Base-by-base conservation (phyloP, 2,797 vertebrate species). In the Sciurus vulgaris region DNA sequence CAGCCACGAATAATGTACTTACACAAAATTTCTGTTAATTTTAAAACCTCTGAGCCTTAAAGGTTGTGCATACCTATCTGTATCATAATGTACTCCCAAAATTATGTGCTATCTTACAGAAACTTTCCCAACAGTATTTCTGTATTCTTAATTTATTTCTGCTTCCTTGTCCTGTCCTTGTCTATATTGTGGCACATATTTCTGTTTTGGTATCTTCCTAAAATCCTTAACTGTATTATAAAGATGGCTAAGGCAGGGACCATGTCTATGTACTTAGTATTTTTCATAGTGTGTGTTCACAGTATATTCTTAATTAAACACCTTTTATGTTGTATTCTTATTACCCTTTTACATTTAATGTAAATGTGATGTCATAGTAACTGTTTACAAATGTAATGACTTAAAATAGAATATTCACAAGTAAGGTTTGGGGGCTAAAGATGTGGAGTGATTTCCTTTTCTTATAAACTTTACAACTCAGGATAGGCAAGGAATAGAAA, bases 371-470 rank as follows among this genome's bases (percentile, higher is more conserved):
- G 79, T 74, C 14, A 61, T 93, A 77, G 63, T 77, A 38, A 38
- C 38, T 38, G 76, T 86, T 92, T 96, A 51, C 51, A 67, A 72
- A 59, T 89, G 41, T 61, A 74, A 72, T 63, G 33, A 63, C 35
- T 77, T 90, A 94, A 88, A 96, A 76, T 92, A 63, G 17, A 38
- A 56, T 35, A 67, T 18, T 92, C 81, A 17, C 9, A 73, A 24
- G 24, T 67, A 54, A 10, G 54, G 13, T 56, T 92, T 67, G 30
- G 63, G 44, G 24, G 24, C 26, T 89, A 74, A 79, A 33, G 30
- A 65, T 59, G 83, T 91, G 51, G 56, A 91, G 59, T 93, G n/a
- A 41, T 73, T 93, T 72, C 22, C 49, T 84, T 96, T 79, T 33
- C 70, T 86, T 74, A 76, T 33, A 49, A 72, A 79, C 73, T 72